These are phyloP conservation scores for Drosophila paramelanica DNA, from an alignment of 2,888 invertebrate species.

Conservation along the genomic window DNA sequence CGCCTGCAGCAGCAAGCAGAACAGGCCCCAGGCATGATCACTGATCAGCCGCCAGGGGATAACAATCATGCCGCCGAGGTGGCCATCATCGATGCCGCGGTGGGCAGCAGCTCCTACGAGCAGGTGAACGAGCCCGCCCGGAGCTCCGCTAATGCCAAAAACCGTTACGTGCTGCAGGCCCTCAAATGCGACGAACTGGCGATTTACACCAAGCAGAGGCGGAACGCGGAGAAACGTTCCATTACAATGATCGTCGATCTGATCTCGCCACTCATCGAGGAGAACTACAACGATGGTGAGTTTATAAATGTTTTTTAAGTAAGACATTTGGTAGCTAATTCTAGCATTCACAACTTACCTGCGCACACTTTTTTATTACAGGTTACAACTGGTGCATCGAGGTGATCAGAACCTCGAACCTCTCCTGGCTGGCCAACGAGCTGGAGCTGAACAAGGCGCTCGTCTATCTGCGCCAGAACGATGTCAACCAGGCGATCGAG, in stretches of 20 bases:
- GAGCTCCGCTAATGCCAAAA: conserved; percentile 45
- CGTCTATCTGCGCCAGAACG: conserved; percentile 92
- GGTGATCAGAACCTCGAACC: conserved; percentile 95
- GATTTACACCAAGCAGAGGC: conserved; percentile 89
- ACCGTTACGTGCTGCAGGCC: conserved; percentile 90
- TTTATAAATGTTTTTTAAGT: no score
- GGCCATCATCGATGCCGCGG: conserved; percentile 67
- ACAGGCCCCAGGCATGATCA: conserved; percentile 30
- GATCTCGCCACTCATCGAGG: conserved; percentile 93
- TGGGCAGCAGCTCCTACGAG: conserved; percentile 46
- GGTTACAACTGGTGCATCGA: conserved; percentile 95
- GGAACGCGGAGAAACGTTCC: conserved; percentile 91
- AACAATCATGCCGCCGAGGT: conserved; percentile 54
- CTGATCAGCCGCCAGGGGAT: conserved; percentile 31
- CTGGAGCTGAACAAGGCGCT: conserved; percentile 96
- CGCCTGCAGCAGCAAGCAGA: conserved; percentile 86
- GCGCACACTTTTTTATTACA: conserved; percentile 14
- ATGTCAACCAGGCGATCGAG: conserved; percentile 92
- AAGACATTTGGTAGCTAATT: no score
- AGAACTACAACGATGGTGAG: conserved; percentile 88
- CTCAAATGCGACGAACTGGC: conserved; percentile 92
- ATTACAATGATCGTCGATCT: conserved; percentile 94
- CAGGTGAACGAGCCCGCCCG: conserved; percentile 40
- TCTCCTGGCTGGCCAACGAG: conserved; percentile 92
- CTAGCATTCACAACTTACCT: no score